These are phyloP conservation scores for Masticophis lateralis DNA, from an alignment of 2,797 vertebrate species.

Conservation along the genomic window DNA sequence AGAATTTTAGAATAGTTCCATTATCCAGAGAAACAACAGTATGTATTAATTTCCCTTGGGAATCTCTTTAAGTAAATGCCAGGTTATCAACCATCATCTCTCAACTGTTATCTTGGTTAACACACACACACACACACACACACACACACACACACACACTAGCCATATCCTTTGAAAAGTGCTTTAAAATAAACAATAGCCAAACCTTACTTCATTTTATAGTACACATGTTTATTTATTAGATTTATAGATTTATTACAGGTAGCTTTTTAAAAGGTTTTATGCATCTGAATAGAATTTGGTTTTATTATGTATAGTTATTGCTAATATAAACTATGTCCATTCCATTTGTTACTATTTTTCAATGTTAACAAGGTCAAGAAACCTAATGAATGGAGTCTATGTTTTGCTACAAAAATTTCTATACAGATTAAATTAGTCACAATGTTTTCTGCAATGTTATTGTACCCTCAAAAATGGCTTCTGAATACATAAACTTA, in stretches of 20 bases:
- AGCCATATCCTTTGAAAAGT: neutral
- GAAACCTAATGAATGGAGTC: neutral
- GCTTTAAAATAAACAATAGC: neutral
- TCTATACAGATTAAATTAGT: neutral
- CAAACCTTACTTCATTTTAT: neutral
- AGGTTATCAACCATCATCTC: neutral
- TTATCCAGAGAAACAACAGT: neutral
- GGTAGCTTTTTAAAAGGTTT: neutral
- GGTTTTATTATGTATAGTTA: neutral
- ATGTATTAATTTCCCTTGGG: neutral
- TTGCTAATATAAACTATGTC: neutral
- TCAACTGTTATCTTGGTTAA: neutral
- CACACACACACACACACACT: too few species aligned
- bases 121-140: too few species aligned
- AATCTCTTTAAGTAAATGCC: neutral
- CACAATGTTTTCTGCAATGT: neutral
- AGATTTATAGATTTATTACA: neutral
- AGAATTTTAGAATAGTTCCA: neutral
- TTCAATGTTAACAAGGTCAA: neutral
- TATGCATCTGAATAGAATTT: neutral
- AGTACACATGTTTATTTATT: neutral
- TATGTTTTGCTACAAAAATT: rapidly evolving
- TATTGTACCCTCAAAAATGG: too few species aligned
- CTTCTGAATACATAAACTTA: neutral
- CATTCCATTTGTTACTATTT: neutral